phyloP scores from a whole-genome alignment of 2,113 vertebrate species.

The Telmatochromis sp. region DNA sequence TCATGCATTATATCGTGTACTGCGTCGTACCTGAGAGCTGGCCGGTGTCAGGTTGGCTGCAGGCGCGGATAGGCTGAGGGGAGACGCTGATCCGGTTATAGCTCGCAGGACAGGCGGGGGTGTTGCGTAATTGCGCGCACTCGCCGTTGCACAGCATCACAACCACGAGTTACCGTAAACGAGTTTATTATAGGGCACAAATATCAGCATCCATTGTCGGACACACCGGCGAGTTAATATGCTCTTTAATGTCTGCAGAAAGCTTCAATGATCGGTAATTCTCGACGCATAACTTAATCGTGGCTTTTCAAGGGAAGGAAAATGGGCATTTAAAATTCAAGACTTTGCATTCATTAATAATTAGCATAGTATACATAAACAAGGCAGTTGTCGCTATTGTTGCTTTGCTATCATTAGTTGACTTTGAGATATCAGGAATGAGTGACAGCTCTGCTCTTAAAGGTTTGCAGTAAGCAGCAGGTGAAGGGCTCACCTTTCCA shows the following conservation, averaged over 20 bases:
- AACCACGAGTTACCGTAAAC: neutral
- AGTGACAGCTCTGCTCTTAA: neutral
- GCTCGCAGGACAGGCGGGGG: slow-evolving; percentile 32
- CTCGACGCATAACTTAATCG: neutral
- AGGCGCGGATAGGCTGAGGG: slow-evolving; percentile 27
- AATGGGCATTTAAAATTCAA: neutral
- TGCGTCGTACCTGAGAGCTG: slow-evolving; percentile 53
- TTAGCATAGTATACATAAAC: neutral
- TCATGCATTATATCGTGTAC: neutral
- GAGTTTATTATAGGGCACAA: neutral
- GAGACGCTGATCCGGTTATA: slow-evolving; percentile 51
- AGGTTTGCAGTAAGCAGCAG: neutral
- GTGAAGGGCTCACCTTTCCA: neutral
- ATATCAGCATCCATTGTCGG: neutral
- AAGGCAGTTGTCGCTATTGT: neutral
- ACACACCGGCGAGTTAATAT: neutral
- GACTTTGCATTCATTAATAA: neutral
- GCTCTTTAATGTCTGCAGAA: neutral
- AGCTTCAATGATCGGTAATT: neutral
- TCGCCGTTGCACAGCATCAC: slow-evolving; percentile 14
- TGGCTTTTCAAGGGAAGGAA: neutral
- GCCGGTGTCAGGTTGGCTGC: slow-evolving; percentile 31
- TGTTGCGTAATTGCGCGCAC: slow-evolving; percentile 60
- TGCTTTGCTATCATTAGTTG: neutral
- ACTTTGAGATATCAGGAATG: neutral